These are phyloP conservation scores for Chrysocyon brachyurus DNA, from an alignment of 2,797 vertebrate species.

Conservation along the genomic window DNA sequence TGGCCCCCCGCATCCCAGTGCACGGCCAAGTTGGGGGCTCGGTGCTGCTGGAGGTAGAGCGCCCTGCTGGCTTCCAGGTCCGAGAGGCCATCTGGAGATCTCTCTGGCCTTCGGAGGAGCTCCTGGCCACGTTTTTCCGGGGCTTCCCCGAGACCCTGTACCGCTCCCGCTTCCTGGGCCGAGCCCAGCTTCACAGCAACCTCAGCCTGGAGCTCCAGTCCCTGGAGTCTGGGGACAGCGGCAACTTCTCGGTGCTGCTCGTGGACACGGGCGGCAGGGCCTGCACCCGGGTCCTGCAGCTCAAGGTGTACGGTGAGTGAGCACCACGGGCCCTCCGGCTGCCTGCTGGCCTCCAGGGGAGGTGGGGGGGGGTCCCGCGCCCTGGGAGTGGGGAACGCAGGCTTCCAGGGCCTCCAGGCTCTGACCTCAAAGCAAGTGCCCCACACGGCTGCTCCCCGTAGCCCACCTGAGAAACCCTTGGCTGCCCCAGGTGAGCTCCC, in stretches of 20 bases:
- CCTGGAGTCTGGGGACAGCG: constrained; percentile 74
- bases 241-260: constrained; percentile 83
- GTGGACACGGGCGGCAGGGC: constrained; percentile 78
- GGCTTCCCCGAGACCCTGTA: constrained; percentile 80
- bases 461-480: neutral
- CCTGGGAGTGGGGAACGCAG: neutral
- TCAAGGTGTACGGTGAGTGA: constrained; percentile 84
- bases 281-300: constrained; percentile 65
- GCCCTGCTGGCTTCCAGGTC: constrained; percentile 70
- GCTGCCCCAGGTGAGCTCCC: neutral
- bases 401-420: neutral
- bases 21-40: constrained; percentile 75
- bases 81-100: constrained; percentile 85
- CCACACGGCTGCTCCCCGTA: neutral
- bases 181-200: constrained; percentile 81
- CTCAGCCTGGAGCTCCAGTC: constrained; percentile 82
- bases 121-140: constrained; percentile 83
- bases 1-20: constrained; percentile 15
- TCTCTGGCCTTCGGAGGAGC: constrained; percentile 79
- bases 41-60: constrained; percentile 26
- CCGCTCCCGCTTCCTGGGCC: constrained; percentile 83
- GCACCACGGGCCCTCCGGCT: neutral
- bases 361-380: too few species aligned
- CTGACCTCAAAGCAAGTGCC: neutral
- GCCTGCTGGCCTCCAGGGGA: too few species aligned